Evolutionary conservation across 2,113 vertebrate genomes (phyloP).

Genomic region (Lathamus discolor): DNA sequence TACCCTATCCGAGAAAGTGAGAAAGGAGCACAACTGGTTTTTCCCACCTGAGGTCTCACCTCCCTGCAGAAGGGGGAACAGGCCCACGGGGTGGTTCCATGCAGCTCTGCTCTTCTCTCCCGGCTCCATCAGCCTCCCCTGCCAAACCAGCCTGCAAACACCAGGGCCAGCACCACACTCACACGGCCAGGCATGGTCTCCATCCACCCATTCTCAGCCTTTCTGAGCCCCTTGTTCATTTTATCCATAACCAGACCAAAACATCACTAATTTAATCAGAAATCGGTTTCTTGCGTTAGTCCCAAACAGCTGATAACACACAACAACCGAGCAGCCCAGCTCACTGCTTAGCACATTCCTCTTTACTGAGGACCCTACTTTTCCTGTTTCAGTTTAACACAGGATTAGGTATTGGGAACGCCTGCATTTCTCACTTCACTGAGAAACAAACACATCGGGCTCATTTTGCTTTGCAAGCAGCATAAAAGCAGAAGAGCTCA

Average conservation of each 20-base stretch:
- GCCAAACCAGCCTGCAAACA: background rate
- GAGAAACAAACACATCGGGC: slow-evolving; percentile 7
- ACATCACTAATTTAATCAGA: background rate
- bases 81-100: rapidly evolving
- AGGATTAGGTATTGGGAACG: slow-evolving; percentile 12
- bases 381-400: background rate
- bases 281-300: background rate
- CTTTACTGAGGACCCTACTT: background rate
- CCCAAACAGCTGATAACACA: background rate
- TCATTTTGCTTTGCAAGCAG: background rate
- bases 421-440: background rate
- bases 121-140: background rate
- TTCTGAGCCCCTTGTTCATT: background rate
- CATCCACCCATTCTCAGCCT: background rate
- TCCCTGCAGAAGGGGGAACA: background rate
- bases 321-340: background rate
- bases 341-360: background rate
- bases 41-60: background rate
- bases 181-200: background rate
- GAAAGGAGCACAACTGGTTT: rapidly evolving
- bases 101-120: background rate
- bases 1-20: rapidly evolving
- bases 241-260: background rate
- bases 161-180: rapidly evolving
- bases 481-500: background rate